Conservation (phyloP, 2,797 vertebrate species). For the Zalophus californianus region DNA sequence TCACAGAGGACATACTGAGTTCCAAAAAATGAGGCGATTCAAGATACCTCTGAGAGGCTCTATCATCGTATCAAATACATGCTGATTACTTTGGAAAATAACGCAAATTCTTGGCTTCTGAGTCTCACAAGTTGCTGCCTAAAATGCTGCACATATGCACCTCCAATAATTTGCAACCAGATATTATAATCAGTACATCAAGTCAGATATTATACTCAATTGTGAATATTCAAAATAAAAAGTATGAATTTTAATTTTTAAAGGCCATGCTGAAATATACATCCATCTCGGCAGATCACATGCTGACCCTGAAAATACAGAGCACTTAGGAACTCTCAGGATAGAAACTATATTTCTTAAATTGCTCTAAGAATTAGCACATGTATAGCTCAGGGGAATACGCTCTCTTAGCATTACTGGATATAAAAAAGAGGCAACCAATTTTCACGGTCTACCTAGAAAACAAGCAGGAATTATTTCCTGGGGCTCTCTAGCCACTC, state of each 20-base stretch:
- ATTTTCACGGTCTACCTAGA: slow-evolving; percentile 47
- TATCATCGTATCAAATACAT: neutral
- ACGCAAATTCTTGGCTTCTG: slow-evolving; percentile 32
- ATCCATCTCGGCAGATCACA: neutral
- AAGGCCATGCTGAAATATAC: neutral
- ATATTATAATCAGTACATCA: neutral
- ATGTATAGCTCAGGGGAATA: neutral
- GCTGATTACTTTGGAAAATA: slow-evolving; percentile 7
- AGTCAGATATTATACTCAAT: neutral
- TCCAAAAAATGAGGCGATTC: slow-evolving; percentile 53
- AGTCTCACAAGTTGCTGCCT: neutral
- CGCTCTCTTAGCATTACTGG: neutral
- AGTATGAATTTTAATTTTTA: slow-evolving; percentile 20
- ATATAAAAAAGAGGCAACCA: neutral
- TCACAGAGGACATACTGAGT: neutral
- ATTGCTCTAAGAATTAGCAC: neutral
- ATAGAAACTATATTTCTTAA: neutral
- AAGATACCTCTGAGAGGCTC: neutral
- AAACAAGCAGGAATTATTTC: slow-evolving; percentile 42
- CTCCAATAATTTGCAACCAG: slow-evolving; percentile 8
- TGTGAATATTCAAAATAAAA: slow-evolving; percentile 44
- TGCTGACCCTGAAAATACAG: neutral
- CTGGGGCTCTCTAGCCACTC: neutral
- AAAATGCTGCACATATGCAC: neutral
- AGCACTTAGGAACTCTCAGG: neutral